A percentile compares a stretch with the other conserved stretches of the same genome.
Evolutionary conservation across 2,888 invertebrate genomes (phyloP).

Genomic region (Poecilobothrus nobilitatus): DNA sequence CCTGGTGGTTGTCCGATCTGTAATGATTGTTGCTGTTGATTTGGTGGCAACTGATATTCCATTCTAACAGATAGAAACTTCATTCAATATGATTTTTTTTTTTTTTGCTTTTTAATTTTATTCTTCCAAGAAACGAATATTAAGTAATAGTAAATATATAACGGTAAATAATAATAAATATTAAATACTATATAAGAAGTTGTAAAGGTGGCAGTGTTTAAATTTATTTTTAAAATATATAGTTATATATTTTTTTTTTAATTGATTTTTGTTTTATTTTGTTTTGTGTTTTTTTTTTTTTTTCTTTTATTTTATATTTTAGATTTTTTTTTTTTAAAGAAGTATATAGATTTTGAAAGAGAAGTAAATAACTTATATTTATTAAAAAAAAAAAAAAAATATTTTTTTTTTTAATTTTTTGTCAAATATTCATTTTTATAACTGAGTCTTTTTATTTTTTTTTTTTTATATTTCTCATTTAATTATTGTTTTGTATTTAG

Average conservation of each 20-base stretch:
- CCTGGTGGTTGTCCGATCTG: conserved; percentile 29
- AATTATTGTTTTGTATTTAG: neutral
- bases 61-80: conserved; percentile 37
- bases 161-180: neutral
- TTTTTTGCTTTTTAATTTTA: neutral
- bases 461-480: neutral
- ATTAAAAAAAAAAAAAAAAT: neutral
- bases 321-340: too few relatives aligned
- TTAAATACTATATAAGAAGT: too few relatives aligned
- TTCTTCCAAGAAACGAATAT: neutral
- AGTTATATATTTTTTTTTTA: neutral
- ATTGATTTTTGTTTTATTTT: too few relatives aligned
- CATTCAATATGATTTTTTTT: conserved; percentile 19
- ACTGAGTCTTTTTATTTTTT: neutral
- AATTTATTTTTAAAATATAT: neutral
- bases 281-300: too few relatives aligned
- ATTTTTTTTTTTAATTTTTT: neutral
- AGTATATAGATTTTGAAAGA: too few relatives aligned
- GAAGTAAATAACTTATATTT: neutral
- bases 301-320: too few relatives aligned
- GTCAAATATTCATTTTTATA: neutral
- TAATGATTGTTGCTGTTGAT: conserved; percentile 36
- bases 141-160: neutral
- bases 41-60: conserved; percentile 44
- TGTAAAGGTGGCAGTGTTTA: neutral